Evolutionary conservation across 2,113 vertebrate species (phyloP).

Genomic region (Leuciscus idus): DNA sequence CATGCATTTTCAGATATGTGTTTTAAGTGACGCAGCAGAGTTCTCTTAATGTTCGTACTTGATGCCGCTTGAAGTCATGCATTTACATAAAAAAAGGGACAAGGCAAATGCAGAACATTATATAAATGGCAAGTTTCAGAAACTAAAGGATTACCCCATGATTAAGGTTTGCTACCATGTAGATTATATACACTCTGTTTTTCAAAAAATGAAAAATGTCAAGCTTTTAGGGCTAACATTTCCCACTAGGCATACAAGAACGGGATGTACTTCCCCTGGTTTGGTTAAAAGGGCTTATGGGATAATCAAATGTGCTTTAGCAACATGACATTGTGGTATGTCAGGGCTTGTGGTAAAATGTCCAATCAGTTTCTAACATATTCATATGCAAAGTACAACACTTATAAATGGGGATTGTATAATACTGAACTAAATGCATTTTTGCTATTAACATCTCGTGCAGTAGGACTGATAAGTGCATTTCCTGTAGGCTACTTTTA

Average conservation of each 20-base stretch:
- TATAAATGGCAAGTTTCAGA: slow-evolving; percentile 25
- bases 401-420: slow-evolving; percentile 36
- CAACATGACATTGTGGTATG: not conserved
- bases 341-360: slow-evolving; percentile 5
- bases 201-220: slow-evolving; percentile 2
- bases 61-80: not conserved
- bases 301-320: slow-evolving; percentile 11
- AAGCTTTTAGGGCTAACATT: slow-evolving; percentile 36
- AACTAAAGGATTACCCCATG: slow-evolving; percentile 26
- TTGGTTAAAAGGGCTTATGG: slow-evolving; percentile 22
- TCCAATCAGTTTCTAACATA: slow-evolving; percentile 10
- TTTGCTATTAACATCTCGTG: slow-evolving; percentile 29
- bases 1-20: slow-evolving; percentile 21
- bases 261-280: not conserved
- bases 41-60: not conserved
- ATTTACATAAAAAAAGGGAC: not conserved
- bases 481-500: not conserved
- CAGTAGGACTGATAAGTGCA: not conserved
- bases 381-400: slow-evolving; percentile 39
- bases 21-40: not conserved
- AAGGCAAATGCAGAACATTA: slow-evolving; percentile 26
- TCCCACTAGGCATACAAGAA: not conserved
- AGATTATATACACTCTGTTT: slow-evolving; percentile 22
- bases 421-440: slow-evolving; percentile 33
- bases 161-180: slow-evolving; percentile 24